Percentiles rank a stretch among this genome's conserved stretches.
Conservation (phyloP, 2,888 invertebrate genomes). For the Charanyca ferruginea region DNA sequence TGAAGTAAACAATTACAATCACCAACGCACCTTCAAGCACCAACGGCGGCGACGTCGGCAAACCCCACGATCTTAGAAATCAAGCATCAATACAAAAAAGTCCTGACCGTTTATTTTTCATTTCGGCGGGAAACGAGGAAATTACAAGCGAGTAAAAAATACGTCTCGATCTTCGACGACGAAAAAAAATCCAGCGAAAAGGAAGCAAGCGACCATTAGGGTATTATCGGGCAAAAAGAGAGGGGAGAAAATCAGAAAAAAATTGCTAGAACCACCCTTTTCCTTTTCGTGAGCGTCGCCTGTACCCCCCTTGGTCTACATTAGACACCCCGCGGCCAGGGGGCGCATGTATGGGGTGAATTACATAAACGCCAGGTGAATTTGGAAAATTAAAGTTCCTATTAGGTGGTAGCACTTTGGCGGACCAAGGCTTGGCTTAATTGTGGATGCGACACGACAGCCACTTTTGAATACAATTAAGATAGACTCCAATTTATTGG, state of each 20-base stretch:
- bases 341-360: constrained; percentile 83
- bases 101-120: constrained; percentile 81
- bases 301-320: constrained; percentile 82
- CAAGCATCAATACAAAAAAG: constrained; percentile 78
- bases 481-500: constrained; percentile 42
- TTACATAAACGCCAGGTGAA: constrained; percentile 89
- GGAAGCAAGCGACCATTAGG: constrained; percentile 91
- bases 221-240: constrained; percentile 88
- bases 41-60: neutral
- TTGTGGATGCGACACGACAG: constrained; percentile 63
- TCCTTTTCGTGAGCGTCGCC: constrained; percentile 89
- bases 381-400: constrained; percentile 89
- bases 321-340: constrained; percentile 81
- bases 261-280: constrained; percentile 89
- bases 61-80: constrained; percentile 57
- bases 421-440: constrained; percentile 63
- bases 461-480: constrained; percentile 58
- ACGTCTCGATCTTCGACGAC: constrained; percentile 87
- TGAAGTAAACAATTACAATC: constrained; percentile 5
- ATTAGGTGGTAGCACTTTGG: constrained; percentile 60
- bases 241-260: constrained; percentile 89
- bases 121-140: constrained; percentile 85
- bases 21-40: constrained; percentile 2
- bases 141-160: constrained; percentile 88
- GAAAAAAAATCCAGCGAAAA: constrained; percentile 87